phyloP scores from a whole-genome alignment of 2,113 vertebrate genomes.

The Progne subis region DNA sequence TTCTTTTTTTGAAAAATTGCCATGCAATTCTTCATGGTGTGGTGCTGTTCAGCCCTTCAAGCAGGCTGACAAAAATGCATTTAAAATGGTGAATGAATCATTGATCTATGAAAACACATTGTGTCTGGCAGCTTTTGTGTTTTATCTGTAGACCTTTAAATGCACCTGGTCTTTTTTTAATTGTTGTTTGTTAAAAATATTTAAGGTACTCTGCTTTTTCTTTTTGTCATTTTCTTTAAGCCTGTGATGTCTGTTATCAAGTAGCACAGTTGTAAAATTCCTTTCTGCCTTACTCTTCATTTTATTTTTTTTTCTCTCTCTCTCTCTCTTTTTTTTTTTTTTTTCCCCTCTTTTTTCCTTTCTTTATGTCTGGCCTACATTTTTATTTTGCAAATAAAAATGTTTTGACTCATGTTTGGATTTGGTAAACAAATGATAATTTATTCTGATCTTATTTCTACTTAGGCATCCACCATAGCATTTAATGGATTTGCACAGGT shows the following conservation, averaged over 20 bases:
- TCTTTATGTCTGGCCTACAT: slow-evolving; percentile 4
- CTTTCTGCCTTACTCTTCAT: not conserved
- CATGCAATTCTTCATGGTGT: slow-evolving; percentile 29
- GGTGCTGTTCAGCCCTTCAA: slow-evolving; percentile 37
- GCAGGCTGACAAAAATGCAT: slow-evolving; percentile 61
- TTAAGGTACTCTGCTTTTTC: not conserved
- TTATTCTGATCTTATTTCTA: slow-evolving; percentile 67
- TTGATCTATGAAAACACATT: not conserved
- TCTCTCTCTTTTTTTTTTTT: not conserved
- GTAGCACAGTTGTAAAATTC: slow-evolving; percentile 8
- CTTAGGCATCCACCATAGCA: slow-evolving; percentile 80
- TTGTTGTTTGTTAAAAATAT: not conserved
- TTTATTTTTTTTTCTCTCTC: not conserved
- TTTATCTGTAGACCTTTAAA: not conserved
- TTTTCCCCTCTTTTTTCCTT: not conserved
- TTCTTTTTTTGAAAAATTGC: slow-evolving; percentile 36
- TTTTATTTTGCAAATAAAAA: slow-evolving; percentile 52
- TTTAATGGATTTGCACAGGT: slow-evolving; percentile 91
- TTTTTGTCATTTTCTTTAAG: slow-evolving; percentile 54
- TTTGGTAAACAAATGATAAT: slow-evolving; percentile 16
- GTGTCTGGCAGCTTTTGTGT: not conserved
- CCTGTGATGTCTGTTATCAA: slow-evolving; percentile 50
- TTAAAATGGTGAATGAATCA: not conserved
- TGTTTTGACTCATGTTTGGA: not conserved
- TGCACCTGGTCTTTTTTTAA: not conserved